phyloP scores from a whole-genome alignment of 64 coral and sea anemone genomes.

The Montipora foliosa region DNA sequence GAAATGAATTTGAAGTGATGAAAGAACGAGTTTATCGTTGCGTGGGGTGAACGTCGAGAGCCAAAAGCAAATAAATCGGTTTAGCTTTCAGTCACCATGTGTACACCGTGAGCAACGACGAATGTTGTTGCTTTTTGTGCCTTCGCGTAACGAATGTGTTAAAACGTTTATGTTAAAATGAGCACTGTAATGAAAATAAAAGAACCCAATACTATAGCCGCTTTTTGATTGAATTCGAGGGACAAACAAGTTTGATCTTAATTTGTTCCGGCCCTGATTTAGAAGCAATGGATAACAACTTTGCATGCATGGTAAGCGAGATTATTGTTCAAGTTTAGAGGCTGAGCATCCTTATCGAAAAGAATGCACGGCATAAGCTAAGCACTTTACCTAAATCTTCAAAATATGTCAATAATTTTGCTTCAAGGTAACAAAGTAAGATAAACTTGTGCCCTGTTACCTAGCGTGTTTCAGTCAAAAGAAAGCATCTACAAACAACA shows the following conservation, averaged over 20 bases:
- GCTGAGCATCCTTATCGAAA: background rate
- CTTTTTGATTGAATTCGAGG: too few relatives aligned
- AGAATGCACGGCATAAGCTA: background rate
- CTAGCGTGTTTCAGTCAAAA: background rate
- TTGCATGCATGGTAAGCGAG: background rate
- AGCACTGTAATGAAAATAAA: too few relatives aligned
- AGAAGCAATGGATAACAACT: background rate
- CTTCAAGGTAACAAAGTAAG: too few relatives aligned
- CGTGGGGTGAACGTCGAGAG: background rate
- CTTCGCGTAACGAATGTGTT: too few relatives aligned
- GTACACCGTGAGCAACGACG: too few relatives aligned
- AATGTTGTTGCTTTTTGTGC: too few relatives aligned
- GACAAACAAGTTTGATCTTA: background rate
- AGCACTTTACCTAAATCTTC: background rate
- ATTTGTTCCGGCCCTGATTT: background rate
- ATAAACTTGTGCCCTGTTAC: background rate
- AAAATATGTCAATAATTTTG: background rate
- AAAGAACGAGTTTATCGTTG: background rate
- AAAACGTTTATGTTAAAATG: too few relatives aligned
- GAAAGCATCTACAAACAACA: constrained; percentile 20
- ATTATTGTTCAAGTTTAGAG: background rate
- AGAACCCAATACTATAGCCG: too few relatives aligned
- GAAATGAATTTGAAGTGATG: background rate
- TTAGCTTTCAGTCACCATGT: too few relatives aligned
- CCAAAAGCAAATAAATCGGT: background rate